Percentiles rank a stretch among this genome's conserved stretches.
Conservation (phyloP, 2,113 vertebrate genomes). For the Rhagologus leucostigma region DNA sequence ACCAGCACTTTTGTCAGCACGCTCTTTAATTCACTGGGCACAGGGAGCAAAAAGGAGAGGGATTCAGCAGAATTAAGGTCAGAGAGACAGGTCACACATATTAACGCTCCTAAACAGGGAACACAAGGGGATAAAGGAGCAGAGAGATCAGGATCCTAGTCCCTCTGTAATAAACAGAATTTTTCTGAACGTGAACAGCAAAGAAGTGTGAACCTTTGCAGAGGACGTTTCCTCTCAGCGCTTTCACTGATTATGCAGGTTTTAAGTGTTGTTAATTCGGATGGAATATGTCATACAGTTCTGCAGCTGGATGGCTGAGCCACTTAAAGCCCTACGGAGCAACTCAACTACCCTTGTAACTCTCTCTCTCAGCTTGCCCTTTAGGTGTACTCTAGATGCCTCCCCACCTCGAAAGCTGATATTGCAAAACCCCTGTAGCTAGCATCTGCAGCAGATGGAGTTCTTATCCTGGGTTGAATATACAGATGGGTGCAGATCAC, state of each 20-base stretch:
- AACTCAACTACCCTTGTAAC: not conserved
- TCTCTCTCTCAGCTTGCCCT: not conserved
- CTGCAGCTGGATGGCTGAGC: conserved; percentile 28
- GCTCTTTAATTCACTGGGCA: not conserved
- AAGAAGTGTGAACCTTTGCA: not conserved
- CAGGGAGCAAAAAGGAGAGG: not conserved
- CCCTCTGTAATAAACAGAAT: not conserved
- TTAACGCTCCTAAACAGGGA: not conserved
- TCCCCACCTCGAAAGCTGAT: not conserved
- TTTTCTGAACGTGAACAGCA: not conserved
- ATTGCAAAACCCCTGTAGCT: not conserved
- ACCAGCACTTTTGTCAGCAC: not conserved
- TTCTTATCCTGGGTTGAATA: not conserved
- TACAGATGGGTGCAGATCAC: conserved; percentile 42
- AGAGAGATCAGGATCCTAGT: not conserved
- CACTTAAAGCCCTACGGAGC: conserved; percentile 13
- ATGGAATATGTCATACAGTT: not conserved
- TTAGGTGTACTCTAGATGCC: not conserved
- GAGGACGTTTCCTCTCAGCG: not conserved
- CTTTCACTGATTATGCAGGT: not conserved
- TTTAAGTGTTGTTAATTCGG: conserved; percentile 41
- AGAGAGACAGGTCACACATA: not conserved
- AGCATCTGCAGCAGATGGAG: conserved; percentile 57
- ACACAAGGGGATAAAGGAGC: not conserved
- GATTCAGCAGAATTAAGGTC: not conserved